Evolutionary conservation across 2,113 vertebrate genomes (phyloP), one percentile per base, ranked within the genome.

Genomic region (Erythrolamprus reginae): DNA sequence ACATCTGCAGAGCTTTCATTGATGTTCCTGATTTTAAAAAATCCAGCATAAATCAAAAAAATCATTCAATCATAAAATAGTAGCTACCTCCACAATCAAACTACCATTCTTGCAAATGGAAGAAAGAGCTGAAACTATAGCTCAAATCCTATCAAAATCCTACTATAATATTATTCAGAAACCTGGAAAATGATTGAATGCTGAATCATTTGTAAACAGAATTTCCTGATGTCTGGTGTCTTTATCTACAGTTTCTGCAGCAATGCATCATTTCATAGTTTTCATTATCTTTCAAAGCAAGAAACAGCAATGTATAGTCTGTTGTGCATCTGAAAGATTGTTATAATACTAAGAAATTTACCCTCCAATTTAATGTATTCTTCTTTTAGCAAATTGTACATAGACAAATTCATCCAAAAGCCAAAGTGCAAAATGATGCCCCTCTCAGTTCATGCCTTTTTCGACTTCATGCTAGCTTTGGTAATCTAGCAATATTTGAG

Each of bases 1-100:
- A 91, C 92, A 90, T 84, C 45, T 83, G 91, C 82, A 93, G 89
- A 94, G 90, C 88, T 90, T 94, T 52, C 92, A 95, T 89, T 70
- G 77, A 85, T 0, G 0, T 77, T 0, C 2, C 51, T 93, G 65
- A 90, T 53, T 90, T 83, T 12, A 89, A 15, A 89, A 84, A 82
- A 92, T 88, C 88, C 94, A 93, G 90, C 77, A 84, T 33, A 19
- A 61, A 93, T 88, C 90, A 84, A 89, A 89, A 83, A 88, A 51
- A 38, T 42, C 87, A 94, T 0, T 0, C 61, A 92, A 94, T 92
- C 0, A 0, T 91, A 94, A 90, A 92, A 50, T 52, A 65, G 48
- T 19, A 87, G 52, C 48, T 87, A 52, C 17, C 7, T 26, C 70
- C 23, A 42, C 58, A 77, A 83, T 91, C 52, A 90, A 89, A 89